Evolutionary conservation across 2,888 invertebrate genomes (phyloP), one percentile per base, ranked within the genome.

Genomic region (Hypselothyrea guttata): DNA sequence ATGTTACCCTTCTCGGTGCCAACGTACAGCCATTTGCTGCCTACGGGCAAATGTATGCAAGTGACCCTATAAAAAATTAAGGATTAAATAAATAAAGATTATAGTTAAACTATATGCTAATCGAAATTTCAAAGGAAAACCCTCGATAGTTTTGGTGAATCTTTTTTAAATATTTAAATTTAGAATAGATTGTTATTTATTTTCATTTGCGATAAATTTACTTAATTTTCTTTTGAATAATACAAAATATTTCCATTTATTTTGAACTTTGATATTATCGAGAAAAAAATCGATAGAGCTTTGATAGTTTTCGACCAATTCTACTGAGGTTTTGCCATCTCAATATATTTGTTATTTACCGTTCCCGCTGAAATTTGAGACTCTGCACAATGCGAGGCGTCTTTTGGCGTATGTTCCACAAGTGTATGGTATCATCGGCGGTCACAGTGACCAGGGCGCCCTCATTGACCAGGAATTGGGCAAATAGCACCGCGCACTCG

Each of bases 1-100:
- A 99, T 96, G 92, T 99, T 99, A 73, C 99, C 99, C 82, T 96
- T 93, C 91, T 99, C 98, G 56, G 99, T 98, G 84, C 99, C 99
- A 78, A 99, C 95, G 92, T 98, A 98, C 87, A 99, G 91, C 99
- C 99, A 99, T 92, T 98, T 98, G 88, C 98, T 97, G 91, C 97
- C 97, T 88, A 99, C 94, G 64, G 99, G 98, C 88, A 99, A 93
- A 91, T 97, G 96, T 89, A 98, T 94, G 91, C 94, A 96, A 57
- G 98, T 98, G 89, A 99, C 96, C 91, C 98, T 98, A 91, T 1
- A 9, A 4, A 30, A 15, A 40, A 8, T 1, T n/a, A n/a, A n/a
- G n/a, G n/a, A n/a, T n/a, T n/a, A n/a, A n/a, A 33, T 15, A 15
- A 16, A 28, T 7, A 18, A 22, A 27, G 0, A 40, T 18, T 9